A percentile compares a stretch with the other conserved stretches of the same genome.
phyloP scores from a whole-genome alignment of 2,113 vertebrate species.

The Setophaga coronata region DNA sequence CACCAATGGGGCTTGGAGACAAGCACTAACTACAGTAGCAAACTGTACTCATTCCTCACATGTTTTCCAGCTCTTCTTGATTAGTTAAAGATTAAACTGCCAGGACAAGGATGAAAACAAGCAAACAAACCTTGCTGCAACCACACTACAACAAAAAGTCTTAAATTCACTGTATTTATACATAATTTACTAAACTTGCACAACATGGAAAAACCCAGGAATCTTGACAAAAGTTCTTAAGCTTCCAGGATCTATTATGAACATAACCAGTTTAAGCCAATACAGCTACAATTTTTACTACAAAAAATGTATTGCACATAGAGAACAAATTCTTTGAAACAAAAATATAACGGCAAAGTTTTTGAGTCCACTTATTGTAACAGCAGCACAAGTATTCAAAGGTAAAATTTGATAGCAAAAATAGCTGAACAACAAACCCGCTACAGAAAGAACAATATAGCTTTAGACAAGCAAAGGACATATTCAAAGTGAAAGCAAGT shows the following conservation, averaged over 20 bases:
- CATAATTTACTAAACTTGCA: background rate
- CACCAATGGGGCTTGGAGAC: background rate
- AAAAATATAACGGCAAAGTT: background rate
- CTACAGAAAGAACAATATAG: background rate
- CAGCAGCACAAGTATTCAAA: background rate
- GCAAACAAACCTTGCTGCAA: background rate
- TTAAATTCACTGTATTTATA: background rate
- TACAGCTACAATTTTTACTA: background rate
- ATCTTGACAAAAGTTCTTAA: background rate
- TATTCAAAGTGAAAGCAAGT: background rate
- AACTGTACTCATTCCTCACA: background rate
- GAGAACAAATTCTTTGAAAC: background rate
- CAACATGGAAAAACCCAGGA: background rate
- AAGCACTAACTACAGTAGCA: background rate
- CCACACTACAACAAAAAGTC: background rate
- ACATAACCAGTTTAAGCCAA: background rate
- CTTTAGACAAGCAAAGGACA: background rate
- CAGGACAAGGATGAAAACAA: background rate
- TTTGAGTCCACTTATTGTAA: background rate
- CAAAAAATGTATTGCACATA: background rate
- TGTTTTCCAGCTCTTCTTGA: background rate
- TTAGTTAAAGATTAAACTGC: constrained; percentile 16
- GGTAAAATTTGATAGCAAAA: background rate
- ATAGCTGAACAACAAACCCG: background rate
- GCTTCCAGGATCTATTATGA: background rate